Evolutionary conservation across 2,113 vertebrate species (phyloP).

Genomic region (Leptobrachium ailaonicum): DNA sequence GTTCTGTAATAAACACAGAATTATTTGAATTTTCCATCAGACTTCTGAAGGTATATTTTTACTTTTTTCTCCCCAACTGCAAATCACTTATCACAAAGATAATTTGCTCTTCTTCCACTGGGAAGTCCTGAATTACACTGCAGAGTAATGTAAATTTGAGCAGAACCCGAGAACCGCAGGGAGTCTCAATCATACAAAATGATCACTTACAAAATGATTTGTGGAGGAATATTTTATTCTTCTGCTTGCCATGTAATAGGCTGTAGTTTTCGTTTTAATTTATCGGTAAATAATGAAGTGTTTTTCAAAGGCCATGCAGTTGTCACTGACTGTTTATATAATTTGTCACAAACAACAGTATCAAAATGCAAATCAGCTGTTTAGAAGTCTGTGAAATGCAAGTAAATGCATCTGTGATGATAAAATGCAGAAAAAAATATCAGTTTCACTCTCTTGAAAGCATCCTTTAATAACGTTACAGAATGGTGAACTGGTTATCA

Average conservation of each 20-base stretch:
- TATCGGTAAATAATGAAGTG: conserved; percentile 32
- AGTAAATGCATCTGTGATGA: too few relatives aligned
- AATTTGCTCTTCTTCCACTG: conserved; percentile 3
- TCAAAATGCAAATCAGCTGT: conserved; percentile 31
- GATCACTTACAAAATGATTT: conserved; percentile 48
- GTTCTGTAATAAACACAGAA: too few relatives aligned
- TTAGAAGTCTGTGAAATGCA: too few relatives aligned
- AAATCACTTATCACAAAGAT: conserved; percentile 1
- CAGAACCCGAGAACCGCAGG: conserved; percentile 7
- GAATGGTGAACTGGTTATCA: too few relatives aligned
- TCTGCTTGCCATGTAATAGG: conserved; percentile 32
- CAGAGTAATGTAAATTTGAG: conserved; percentile 20
- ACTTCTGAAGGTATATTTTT: too few relatives aligned
- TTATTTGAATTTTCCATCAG: too few relatives aligned
- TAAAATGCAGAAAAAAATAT: too few relatives aligned
- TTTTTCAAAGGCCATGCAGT: too few relatives aligned
- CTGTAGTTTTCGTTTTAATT: not conserved
- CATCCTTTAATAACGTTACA: too few relatives aligned
- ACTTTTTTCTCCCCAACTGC: not conserved
- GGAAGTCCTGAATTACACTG: conserved; percentile 8
- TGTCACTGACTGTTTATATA: conserved; percentile 49
- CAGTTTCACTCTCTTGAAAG: too few relatives aligned
- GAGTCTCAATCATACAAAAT: conserved; percentile 49
- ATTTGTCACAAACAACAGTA: conserved; percentile 40
- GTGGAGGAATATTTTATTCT: conserved; percentile 50